Percentiles rank a stretch among this genome's conserved stretches.
Conservation (phyloP, 2,797 vertebrate genomes). For the Thalassophryne amazonica region DNA sequence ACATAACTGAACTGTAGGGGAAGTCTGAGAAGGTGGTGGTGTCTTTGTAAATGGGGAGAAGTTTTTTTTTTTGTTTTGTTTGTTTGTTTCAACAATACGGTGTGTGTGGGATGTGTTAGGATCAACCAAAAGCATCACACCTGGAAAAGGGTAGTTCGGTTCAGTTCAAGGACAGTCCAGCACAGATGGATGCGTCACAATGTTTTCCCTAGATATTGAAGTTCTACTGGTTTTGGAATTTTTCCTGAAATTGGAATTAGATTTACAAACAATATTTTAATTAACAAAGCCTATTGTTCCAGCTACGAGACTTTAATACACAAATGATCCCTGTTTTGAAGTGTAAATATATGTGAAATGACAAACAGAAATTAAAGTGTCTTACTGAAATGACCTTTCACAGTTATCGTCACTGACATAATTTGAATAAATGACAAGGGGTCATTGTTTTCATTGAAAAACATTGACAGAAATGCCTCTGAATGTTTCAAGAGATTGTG, state of each 20-base stretch:
- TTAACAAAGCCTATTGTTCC: too few relatives aligned
- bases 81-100: not conserved
- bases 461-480: too few relatives aligned
- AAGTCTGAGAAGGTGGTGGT: not conserved
- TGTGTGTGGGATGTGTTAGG: slow-evolving; percentile 1
- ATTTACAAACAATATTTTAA: not conserved
- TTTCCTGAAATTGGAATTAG: not conserved
- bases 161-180: slow-evolving; percentile 29
- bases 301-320: too few relatives aligned
- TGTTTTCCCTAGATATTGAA: slow-evolving; percentile 7
- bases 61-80: not conserved
- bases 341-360: too few relatives aligned
- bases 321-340: too few relatives aligned
- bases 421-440: too few relatives aligned
- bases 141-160: slow-evolving; percentile 12
- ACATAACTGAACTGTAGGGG: not conserved
- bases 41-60: not conserved
- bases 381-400: too few relatives aligned
- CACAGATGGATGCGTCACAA: slow-evolving; percentile 23
- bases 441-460: too few relatives aligned
- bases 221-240: not conserved
- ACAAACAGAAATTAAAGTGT: too few relatives aligned
- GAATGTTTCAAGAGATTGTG: too few relatives aligned
- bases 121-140: slow-evolving; percentile 17
- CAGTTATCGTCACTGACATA: too few relatives aligned